These are phyloP conservation scores for Odontomachus brunneus DNA, from an alignment of 1,140 invertebrate species.

Conservation along the genomic window DNA sequence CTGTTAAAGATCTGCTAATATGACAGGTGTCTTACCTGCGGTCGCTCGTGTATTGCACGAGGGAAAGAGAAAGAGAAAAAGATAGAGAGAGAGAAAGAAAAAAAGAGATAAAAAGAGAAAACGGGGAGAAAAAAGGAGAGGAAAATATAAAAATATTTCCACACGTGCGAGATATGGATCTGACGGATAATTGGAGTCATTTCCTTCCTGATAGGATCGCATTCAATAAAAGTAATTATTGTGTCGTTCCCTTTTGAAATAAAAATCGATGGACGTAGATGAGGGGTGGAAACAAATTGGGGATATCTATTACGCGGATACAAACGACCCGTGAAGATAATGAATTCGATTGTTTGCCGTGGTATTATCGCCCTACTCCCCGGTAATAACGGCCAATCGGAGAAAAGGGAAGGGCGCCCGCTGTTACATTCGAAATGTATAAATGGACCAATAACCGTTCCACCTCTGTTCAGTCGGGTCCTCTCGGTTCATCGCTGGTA, in stretches of 20 bases:
- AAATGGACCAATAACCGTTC: conserved; percentile 74
- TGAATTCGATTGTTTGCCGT: conserved; percentile 74
- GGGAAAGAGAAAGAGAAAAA: no score
- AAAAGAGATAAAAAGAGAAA: neutral
- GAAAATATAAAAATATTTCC: conserved; percentile 32
- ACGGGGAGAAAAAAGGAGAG: neutral
- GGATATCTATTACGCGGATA: conserved; percentile 63
- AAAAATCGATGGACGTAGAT: conserved; percentile 71
- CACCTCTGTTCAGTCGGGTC: conserved; percentile 66
- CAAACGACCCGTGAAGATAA: conserved; percentile 69
- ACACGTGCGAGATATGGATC: neutral
- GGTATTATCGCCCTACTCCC: conserved; percentile 71
- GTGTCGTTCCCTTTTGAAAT: conserved; percentile 56
- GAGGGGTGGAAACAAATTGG: conserved; percentile 70
- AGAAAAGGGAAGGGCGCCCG: conserved; percentile 60
- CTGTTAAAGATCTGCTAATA: no score
- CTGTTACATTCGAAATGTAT: conserved; percentile 75
- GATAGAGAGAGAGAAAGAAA: no score
- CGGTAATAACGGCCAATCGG: conserved; percentile 65
- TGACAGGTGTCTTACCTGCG: no score
- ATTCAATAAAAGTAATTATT: conserved; percentile 74
- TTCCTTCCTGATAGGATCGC: conserved; percentile 66
- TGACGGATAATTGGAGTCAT: conserved; percentile 58
- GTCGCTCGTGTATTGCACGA: no score
- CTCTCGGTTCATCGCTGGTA: conserved; percentile 62